These are phyloP conservation scores for Synergus umbraculus DNA, from an alignment of 2,888 invertebrate species.

Conservation along the genomic window DNA sequence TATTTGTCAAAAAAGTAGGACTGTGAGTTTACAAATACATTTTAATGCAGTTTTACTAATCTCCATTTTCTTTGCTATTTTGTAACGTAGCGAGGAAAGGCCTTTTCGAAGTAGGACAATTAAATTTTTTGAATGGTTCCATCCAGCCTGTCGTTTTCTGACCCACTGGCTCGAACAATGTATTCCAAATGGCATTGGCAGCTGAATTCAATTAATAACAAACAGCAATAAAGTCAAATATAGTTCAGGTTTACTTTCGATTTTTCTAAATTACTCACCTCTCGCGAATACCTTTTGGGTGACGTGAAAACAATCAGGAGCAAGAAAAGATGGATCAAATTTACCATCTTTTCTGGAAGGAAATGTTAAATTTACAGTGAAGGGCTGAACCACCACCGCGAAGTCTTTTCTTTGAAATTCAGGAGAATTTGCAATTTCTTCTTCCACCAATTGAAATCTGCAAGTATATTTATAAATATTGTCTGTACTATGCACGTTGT, in stretches of 20 bases:
- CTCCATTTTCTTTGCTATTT: constrained; percentile 50
- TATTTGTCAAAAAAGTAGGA: not conserved
- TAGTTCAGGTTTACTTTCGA: not conserved
- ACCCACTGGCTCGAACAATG: constrained; percentile 80
- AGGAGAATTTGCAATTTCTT: constrained; percentile 76
- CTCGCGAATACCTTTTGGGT: constrained; percentile 81
- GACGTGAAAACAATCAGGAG: constrained; percentile 83
- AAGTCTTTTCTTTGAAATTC: constrained; percentile 80
- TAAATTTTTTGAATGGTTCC: constrained; percentile 72
- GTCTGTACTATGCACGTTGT: not conserved
- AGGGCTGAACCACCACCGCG: constrained; percentile 80
- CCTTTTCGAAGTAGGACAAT: constrained; percentile 77
- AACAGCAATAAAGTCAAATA: not conserved
- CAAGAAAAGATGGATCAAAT: constrained; percentile 79
- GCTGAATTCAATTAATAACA: constrained; percentile 71
- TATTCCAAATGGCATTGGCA: constrained; percentile 82
- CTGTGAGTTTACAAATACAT: not conserved
- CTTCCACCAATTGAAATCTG: constrained; percentile 79
- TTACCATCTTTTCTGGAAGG: constrained; percentile 75
- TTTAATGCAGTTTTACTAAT: too few species aligned
- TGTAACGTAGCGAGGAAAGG: constrained; percentile 76
- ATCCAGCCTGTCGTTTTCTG: constrained; percentile 77
- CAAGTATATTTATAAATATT: not conserved
- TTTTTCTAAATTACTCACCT: constrained; percentile 73
- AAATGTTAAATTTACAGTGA: constrained; percentile 75